A percentile compares a stretch with the other conserved stretches of the same genome.
phyloP scores from a whole-genome alignment of 2,113 vertebrate species.

The Cyprinodon brontotheroides region DNA sequence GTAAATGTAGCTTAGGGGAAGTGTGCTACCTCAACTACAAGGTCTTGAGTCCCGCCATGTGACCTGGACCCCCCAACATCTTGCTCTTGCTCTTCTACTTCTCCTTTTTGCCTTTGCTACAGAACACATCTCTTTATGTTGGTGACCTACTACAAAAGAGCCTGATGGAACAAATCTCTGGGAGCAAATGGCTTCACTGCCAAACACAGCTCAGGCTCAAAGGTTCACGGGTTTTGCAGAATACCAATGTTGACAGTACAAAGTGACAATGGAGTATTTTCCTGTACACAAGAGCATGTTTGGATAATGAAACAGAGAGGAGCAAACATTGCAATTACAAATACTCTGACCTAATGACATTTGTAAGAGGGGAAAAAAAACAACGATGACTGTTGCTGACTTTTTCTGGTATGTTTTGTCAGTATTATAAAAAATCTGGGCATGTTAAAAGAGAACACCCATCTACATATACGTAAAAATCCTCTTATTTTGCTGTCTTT shows the following conservation, averaged over 20 bases:
- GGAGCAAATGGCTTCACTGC: slow-evolving; percentile 24
- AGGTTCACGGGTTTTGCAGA: slow-evolving; percentile 25
- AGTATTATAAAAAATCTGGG: neutral
- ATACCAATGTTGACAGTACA: slow-evolving; percentile 31
- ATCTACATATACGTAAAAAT: neutral
- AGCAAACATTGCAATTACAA: slow-evolving; percentile 5
- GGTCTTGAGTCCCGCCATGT: slow-evolving; percentile 37
- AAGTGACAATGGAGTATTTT: slow-evolving; percentile 14
- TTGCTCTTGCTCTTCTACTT: slow-evolving; percentile 27
- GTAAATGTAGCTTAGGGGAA: slow-evolving; percentile 75
- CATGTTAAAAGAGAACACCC: neutral
- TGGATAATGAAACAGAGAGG: neutral
- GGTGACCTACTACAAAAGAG: slow-evolving; percentile 46
- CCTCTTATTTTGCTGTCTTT: neutral
- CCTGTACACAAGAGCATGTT: neutral
- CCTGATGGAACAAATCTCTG: slow-evolving; percentile 14
- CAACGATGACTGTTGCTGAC: neutral
- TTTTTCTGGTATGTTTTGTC: neutral
- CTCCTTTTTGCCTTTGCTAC: slow-evolving; percentile 23
- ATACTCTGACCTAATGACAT: slow-evolving; percentile 5
- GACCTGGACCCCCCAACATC: slow-evolving; percentile 54
- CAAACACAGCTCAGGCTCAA: slow-evolving; percentile 35
- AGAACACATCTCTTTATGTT: slow-evolving; percentile 39
- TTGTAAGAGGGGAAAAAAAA: neutral
- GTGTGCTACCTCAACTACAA: slow-evolving; percentile 46